Percentiles rank a stretch among this genome's conserved stretches.
These are phyloP conservation scores for Ophiothrix spiculata DNA, from an alignment of 35 echinoderm and acorn worm species.

Conservation along the genomic window DNA sequence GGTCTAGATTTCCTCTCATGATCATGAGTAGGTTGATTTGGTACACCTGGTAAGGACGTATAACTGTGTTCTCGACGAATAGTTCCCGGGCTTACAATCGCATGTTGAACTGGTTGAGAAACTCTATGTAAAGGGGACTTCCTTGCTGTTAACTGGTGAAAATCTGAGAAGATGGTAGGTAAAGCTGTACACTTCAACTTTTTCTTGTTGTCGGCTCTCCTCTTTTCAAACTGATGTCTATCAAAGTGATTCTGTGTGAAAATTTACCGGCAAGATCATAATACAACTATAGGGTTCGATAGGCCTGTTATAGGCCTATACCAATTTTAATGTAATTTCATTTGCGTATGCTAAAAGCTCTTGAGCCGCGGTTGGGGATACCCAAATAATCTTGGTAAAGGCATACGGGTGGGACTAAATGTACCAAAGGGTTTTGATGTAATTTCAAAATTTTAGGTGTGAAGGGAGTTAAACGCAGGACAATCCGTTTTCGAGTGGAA, in stretches of 20 bases:
- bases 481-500: too few relatives aligned
- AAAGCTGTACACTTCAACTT: not conserved
- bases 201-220: not conserved
- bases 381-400: too few relatives aligned
- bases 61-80: not conserved
- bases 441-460: too few relatives aligned
- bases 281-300: not conserved
- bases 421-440: too few relatives aligned
- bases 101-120: not conserved
- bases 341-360: not conserved
- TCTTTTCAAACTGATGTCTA: not conserved
- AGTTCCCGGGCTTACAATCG: not conserved
- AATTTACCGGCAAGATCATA: not conserved
- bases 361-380: too few relatives aligned
- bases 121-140: not conserved
- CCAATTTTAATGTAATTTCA: not conserved
- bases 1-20: not conserved
- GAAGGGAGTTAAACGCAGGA: too few relatives aligned
- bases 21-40: not conserved
- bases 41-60: not conserved
- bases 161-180: not conserved
- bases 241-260: not conserved
- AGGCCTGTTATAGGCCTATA: not conserved
- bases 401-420: too few relatives aligned
- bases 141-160: not conserved